These are phyloP conservation scores for Orcinus orca DNA, from an alignment of 2,113 vertebrate genomes.

Conservation along the genomic window DNA sequence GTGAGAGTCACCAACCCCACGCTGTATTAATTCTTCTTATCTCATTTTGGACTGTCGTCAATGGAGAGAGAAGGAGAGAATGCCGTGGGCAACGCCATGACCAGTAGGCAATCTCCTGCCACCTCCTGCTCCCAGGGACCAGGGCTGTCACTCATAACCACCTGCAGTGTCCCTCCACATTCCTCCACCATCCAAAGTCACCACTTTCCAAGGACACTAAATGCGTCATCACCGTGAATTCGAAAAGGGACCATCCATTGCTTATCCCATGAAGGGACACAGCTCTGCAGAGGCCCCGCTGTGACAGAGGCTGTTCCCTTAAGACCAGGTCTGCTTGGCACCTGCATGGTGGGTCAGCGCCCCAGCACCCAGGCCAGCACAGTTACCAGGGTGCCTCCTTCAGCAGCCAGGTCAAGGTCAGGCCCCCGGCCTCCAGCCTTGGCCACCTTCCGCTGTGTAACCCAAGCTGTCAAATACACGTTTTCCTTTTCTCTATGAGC, in stretches of 20 bases:
- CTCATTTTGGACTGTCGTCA: background rate
- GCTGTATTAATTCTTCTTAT: background rate
- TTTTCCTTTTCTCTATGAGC: background rate
- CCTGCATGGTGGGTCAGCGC: accelerated
- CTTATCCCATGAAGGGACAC: background rate
- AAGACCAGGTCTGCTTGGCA: too few relatives aligned
- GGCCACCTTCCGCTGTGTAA: background rate
- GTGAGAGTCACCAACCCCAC: background rate
- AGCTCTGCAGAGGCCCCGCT: background rate
- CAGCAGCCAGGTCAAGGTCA: accelerated
- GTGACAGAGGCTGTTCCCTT: background rate
- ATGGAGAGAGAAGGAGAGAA: background rate
- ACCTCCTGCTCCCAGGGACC: background rate
- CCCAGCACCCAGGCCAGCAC: accelerated
- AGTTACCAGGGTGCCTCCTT: background rate
- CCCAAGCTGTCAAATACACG: background rate
- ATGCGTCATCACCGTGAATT: background rate
- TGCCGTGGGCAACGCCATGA: too few relatives aligned
- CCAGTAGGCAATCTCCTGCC: background rate
- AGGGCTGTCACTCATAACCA: background rate
- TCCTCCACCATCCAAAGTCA: background rate
- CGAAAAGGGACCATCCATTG: background rate
- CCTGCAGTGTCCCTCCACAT: background rate
- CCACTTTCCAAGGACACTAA: background rate
- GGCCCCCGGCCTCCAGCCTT: background rate